Conservation (phyloP, 2,797 vertebrate species). For the Jordanella pulchra region DNA sequence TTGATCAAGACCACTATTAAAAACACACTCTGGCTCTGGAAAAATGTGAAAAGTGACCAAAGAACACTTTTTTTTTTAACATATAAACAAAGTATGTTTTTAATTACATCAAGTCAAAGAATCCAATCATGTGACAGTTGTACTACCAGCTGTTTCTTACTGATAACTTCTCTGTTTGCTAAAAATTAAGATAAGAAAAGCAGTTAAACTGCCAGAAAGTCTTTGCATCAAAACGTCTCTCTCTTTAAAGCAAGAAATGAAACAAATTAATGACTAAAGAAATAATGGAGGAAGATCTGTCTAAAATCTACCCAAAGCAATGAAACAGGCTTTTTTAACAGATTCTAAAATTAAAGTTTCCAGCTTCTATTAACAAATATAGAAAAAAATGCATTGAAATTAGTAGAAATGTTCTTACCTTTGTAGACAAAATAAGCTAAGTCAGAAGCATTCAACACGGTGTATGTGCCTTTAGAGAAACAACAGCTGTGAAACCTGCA, state of each 20-base stretch:
- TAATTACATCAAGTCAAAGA: background rate
- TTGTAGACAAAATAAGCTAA: background rate
- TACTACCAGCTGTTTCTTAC: background rate
- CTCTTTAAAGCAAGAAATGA: background rate
- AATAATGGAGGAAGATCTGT: background rate
- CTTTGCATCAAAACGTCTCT: background rate
- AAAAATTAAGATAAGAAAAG: background rate
- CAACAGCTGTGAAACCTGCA: background rate
- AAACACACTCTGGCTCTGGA: background rate
- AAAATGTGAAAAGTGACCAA: too few relatives aligned
- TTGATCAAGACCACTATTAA: too few relatives aligned
- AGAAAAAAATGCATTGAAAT: background rate
- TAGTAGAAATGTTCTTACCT: conserved; percentile 13
- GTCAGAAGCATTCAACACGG: background rate
- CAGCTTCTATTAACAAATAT: too few relatives aligned
- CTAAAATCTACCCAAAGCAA: background rate
- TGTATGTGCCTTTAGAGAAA: background rate
- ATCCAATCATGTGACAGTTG: background rate
- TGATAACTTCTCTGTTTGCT: background rate
- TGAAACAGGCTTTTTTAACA: background rate
- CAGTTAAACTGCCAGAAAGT: background rate
- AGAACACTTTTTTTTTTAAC: background rate
- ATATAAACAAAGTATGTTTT: background rate
- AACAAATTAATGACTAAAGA: background rate
- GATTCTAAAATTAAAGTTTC: background rate